Base-by-base conservation (phyloP, 37 sponge, comb jelly and placozoan species). In the Tethya wilhelma region DNA sequence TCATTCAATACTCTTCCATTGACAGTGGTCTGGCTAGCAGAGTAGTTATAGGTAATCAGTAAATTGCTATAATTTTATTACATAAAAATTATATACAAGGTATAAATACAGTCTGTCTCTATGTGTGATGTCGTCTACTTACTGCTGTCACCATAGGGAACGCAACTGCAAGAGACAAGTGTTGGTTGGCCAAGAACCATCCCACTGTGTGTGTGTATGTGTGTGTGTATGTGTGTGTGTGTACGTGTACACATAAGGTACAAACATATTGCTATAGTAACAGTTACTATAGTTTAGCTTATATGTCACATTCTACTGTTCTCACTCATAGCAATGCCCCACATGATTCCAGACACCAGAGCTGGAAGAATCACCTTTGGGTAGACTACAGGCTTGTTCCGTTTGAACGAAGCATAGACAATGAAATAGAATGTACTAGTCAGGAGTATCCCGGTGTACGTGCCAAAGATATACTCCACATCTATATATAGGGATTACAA, bases 291-390 rank as follows among this genome's bases (percentile, higher is more conserved):
- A 0, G 5, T 38, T 38, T 0, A 5, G 5, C 1, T 68, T 19
- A 37, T 20, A 25, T 38, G 69, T 26, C 55, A 19, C 53, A 49
- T 9, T 9, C 9, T 49, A 49, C 6, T 14, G 1, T 23, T 44
- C 79, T 63, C 44, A 88, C 92, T 29, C 64, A 85, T 88, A 22
- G 96, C 96, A 29, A 93, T 86, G 28, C 90, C 94, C 96, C 96
- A 95, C 75, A 95, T 84, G 72, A 91, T 87, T 1, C 96, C 96
- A 7, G 89, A 87, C 30, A 91, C 39, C 12, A 95, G 75, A 28
- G 86, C 96, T 44, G 96, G 96, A 4, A 95, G 67, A 32, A 91
- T 81, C 33, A 75, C 75, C 38, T 81, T 75, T 8, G 92, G 87
- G 83, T 90, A 84, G 45, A 95, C 80, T 45, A 31, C 60, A 20